Percentiles rank a stretch among this genome's conserved stretches.
Evolutionary conservation across 2,797 vertebrate genomes (phyloP).

Genomic region (Rhinoraja longicauda): DNA sequence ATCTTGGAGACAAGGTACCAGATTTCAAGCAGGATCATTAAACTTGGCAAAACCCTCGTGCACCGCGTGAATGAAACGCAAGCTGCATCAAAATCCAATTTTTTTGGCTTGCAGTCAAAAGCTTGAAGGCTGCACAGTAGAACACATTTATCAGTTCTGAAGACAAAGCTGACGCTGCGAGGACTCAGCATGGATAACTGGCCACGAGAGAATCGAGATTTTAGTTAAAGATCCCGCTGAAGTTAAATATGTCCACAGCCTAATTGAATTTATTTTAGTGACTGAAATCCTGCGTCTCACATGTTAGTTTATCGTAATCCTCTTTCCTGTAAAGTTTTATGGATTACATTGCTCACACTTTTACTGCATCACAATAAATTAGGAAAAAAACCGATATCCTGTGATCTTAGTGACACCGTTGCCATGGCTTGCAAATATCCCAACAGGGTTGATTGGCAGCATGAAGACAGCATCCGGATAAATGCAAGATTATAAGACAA

Average conservation of each 20-base stretch:
- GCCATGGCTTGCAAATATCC: not conserved
- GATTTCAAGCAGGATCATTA: conserved; percentile 35
- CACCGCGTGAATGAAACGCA: not conserved
- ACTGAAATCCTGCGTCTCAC: not conserved
- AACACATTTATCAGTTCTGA: conserved; percentile 37
- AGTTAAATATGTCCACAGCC: conserved; percentile 8
- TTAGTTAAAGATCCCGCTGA: conserved; percentile 24
- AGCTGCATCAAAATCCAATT: conserved; percentile 30
- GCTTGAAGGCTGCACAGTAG: conserved; percentile 11
- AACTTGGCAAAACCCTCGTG: conserved; percentile 32
- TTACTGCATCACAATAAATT: conserved; percentile 4
- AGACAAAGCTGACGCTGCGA: conserved; percentile 35
- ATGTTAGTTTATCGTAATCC: conserved; percentile 12
- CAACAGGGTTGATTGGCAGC: not conserved
- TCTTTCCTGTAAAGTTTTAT: conserved; percentile 23
- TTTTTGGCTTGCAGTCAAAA: conserved; percentile 26
- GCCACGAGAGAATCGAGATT: conserved; percentile 30
- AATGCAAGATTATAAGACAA: not conserved
- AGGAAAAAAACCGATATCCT: not conserved
- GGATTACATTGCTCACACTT: conserved; percentile 2
- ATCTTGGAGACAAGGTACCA: conserved; percentile 10
- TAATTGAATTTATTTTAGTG: conserved; percentile 35
- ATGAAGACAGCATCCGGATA: not conserved
- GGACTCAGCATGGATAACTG: conserved; percentile 29
- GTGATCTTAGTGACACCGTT: not conserved